Percentiles rank a stretch among this genome's conserved stretches.
Evolutionary conservation across 30 jellyfish, hydroid and myxozoan genomes (phyloP).

Genomic region (Pseudorhiza aurosa): DNA sequence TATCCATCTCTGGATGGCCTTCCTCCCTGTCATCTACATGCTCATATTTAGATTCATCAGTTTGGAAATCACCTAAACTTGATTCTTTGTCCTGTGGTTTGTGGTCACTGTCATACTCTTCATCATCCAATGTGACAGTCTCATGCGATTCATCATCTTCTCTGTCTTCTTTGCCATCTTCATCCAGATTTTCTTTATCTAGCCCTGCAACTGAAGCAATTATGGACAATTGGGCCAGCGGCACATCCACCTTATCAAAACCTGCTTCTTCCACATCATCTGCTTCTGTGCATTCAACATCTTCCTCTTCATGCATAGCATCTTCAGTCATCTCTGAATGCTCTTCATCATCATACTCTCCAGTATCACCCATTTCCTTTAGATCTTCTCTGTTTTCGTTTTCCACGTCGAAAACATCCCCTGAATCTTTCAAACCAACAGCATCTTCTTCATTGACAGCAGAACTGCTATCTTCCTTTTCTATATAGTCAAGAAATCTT

Average conservation of each 20-base stretch:
- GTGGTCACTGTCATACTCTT: slow-evolving; percentile 15
- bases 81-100: not conserved
- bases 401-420: not conserved
- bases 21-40: not conserved
- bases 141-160: not conserved
- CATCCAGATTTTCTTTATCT: not conserved
- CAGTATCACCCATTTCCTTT: not conserved
- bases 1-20: slow-evolving; percentile 4
- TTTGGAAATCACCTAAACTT: not conserved
- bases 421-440: not conserved
- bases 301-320: not conserved
- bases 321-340: slow-evolving; percentile 3
- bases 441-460: not conserved
- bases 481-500: not conserved
- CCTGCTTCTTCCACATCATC: slow-evolving; percentile 14
- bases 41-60: not conserved
- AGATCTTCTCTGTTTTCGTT: not conserved
- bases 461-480: not conserved
- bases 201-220: slow-evolving; percentile 14
- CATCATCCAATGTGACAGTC: slow-evolving; percentile 5
- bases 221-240: slow-evolving; percentile 7
- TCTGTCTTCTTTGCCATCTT: not conserved
- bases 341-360: slow-evolving; percentile 16
- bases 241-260: not conserved
- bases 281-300: not conserved